Conservation (phyloP, 2,797 vertebrate genomes). For the Capromys pilorides region DNA sequence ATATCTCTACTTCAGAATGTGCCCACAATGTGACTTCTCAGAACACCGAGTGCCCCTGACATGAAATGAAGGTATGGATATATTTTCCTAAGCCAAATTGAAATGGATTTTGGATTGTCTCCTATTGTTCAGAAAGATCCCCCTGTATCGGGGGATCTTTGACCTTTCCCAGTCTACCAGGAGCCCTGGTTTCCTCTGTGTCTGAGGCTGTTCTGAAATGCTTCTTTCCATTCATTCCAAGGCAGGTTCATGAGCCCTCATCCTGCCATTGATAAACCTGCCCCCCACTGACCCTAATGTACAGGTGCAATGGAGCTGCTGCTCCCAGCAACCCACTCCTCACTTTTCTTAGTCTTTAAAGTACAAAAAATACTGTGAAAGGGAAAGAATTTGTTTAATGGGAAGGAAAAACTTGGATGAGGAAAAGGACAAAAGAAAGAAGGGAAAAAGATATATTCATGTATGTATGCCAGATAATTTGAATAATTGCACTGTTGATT, state of each 20-base stretch:
- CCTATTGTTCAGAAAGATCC: background rate
- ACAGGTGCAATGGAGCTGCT: rapidly evolving
- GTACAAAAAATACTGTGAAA: too few species aligned
- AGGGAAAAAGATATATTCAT: too few species aligned
- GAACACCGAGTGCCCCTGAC: background rate
- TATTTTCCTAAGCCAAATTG: conserved; percentile 64
- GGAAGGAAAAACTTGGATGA: too few species aligned
- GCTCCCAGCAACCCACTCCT: background rate
- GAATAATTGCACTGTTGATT: too few species aligned
- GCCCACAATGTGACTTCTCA: background rate
- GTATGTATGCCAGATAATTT: too few species aligned
- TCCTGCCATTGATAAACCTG: background rate
- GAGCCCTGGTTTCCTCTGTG: background rate
- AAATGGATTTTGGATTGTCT: conserved; percentile 66
- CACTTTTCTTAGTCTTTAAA: background rate
- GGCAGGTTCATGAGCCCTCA: too few species aligned
- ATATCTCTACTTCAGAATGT: background rate
- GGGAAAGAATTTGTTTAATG: too few species aligned
- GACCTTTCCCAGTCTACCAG: background rate
- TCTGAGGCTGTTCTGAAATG: background rate
- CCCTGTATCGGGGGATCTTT: background rate
- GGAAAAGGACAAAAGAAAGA: too few species aligned
- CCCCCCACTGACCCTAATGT: too few species aligned
- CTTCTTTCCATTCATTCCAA: background rate
- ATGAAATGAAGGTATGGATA: background rate